Evolutionary conservation across 2,888 invertebrate genomes (phyloP).

Genomic region (Epistrophe eligans): DNA sequence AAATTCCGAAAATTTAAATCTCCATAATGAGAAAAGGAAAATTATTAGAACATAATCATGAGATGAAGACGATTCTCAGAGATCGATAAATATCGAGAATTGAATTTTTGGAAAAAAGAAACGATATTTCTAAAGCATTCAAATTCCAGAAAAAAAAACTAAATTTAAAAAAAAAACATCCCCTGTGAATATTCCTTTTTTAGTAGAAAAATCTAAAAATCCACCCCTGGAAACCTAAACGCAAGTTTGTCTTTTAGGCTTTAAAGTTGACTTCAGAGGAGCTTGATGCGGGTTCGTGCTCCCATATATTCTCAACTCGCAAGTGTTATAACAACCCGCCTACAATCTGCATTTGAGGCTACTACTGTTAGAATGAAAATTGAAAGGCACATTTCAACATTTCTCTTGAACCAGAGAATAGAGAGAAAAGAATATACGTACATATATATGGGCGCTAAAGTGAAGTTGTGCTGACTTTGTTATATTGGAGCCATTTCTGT

Average conservation of each 20-base stretch:
- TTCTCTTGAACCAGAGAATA: not conserved
- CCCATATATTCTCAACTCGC: not conserved
- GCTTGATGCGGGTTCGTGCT: conserved; percentile 42
- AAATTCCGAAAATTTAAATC: no score
- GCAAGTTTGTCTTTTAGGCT: conserved; percentile 58
- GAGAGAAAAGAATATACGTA: not conserved
- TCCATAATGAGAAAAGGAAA: no score
- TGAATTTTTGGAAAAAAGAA: no score
- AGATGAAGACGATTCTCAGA: no score
- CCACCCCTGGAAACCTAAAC: not conserved
- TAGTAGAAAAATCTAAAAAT: no score
- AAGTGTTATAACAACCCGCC: not conserved
- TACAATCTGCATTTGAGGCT: conserved; percentile 42
- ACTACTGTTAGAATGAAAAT: conserved; percentile 57
- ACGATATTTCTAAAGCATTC: no score
- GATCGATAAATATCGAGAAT: no score
- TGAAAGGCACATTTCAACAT: conserved; percentile 53
- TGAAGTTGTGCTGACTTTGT: conserved; percentile 20
- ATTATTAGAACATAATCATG: no score
- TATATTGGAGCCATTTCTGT: conserved; percentile 38
- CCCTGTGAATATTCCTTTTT: no score
- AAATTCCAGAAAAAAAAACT: no score
- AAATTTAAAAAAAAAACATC: no score
- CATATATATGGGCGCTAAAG: not conserved
- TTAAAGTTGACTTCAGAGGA: conserved; percentile 53